Evolutionary conservation across 2,888 invertebrate species (phyloP), one percentile per base, ranked within the genome.

Genomic region (Protophormia terraenovae): DNA sequence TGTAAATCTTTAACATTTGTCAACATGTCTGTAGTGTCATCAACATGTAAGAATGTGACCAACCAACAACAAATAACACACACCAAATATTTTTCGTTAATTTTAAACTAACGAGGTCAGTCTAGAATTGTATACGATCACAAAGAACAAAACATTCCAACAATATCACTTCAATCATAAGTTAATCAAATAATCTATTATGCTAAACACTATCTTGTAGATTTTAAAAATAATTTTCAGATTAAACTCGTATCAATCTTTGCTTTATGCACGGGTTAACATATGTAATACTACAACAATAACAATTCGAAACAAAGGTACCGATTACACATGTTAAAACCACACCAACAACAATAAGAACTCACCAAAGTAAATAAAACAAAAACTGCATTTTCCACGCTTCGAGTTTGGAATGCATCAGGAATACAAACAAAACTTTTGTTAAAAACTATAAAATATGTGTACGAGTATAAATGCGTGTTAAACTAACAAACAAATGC

Each of bases 1-100:
- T 58, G 71, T 71, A 66, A 66, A 79, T 73, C 62, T 47, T 58
- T n/a, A 79, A 69, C 72, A 80, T 84, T 80, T 84, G 84, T 84
- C 80, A 67, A 76, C 45, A 76, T 80, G 72, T 67, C 72, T 75
- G 67, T 58, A 35, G 58, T 81, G 76, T 80, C 79, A 84, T 71
- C 75, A 64, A 60, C 79, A 53, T 80, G 84, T 50, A 71, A 69
- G 64, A 75, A 84, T 80, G 75, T 79, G 69, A 27, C 62, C 62
- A 62, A 64, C 19, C n/a, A 73, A 64, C 16, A 32, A 19, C 14
- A 24, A 45, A 6, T 19, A 60, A 62, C 5, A 47, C 5, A 53
- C n/a, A 73, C 41, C 16, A 35, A 55, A 66, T 22, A 41, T 29
- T 41, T 64, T 41, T 66, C 1, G n/a, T 66, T 66, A 14, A 3